Percentiles rank a stretch among this genome's conserved stretches.
Conservation (phyloP, 1,140 invertebrate genomes). For the Monochamus saltuarius region DNA sequence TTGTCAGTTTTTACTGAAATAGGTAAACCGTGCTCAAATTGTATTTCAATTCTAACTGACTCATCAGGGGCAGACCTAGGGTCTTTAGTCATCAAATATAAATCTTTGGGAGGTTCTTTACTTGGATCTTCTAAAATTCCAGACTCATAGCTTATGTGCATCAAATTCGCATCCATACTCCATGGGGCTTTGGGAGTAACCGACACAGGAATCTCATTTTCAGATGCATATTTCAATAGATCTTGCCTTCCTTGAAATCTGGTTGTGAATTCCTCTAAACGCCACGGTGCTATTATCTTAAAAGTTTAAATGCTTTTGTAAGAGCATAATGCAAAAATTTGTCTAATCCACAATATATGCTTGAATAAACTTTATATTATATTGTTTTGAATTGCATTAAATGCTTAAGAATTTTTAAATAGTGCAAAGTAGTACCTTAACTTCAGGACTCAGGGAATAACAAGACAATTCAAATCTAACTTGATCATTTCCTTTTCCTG, state of each 20-base stretch:
- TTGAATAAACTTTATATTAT: no score
- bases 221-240: constrained; percentile 71
- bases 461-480: constrained; percentile 78
- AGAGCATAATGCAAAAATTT: not conserved
- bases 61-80: constrained; percentile 61
- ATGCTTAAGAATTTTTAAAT: no score
- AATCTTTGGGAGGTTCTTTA: constrained; percentile 61
- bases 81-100: constrained; percentile 74
- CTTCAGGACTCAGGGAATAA: constrained; percentile 70
- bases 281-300: constrained; percentile 83
- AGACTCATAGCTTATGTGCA: constrained; percentile 85
- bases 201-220: constrained; percentile 71
- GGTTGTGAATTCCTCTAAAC: constrained; percentile 71
- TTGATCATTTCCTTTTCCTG: constrained; percentile 87
- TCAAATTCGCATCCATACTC: constrained; percentile 85
- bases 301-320: no score
- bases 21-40: constrained; percentile 67
- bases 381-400: no score
- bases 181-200: constrained; percentile 76
- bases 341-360: not conserved
- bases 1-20: constrained; percentile 53
- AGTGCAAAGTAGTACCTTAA: constrained; percentile 57
- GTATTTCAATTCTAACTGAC: constrained; percentile 62
- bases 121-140: constrained; percentile 78
- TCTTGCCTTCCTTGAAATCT: constrained; percentile 73